Evolutionary conservation across 2,113 vertebrate species (phyloP), one percentile per base, ranked within the genome.

Genomic region (Peromyscus polionotus): DNA sequence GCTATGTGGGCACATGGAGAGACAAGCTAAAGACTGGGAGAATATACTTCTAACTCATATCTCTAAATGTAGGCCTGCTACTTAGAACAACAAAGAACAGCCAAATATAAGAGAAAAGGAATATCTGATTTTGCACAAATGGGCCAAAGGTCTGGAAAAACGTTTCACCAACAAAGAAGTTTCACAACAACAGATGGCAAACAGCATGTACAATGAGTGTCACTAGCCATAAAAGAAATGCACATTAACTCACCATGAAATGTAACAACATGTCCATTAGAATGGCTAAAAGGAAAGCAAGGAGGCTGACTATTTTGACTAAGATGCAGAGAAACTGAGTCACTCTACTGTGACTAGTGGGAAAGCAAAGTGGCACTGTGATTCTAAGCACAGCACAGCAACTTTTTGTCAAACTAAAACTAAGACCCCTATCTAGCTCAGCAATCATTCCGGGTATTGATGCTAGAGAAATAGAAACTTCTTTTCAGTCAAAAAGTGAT

Each of bases 41-140:
- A 89, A 93, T 83, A 68, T 65, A 96, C 76, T 73, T 92, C 17
- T 17, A 95, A 95, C 36, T 24, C 19, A 85, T n/a, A 75, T 88
- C 75, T 84, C 20, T 45, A 93, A 59, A 59, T 39, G 88, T 4
- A 94, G 36, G 39, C 68, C 42, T 80, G 57, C 61, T 79, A 94
- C 13, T 26, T 57, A 90, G 33, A 89, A 65, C 59, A 83, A 92
- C 31, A 90, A 90, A 91, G 31, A 91, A 67, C 22, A n/a, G n/a
- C 80, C 59, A 70, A 39, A 81, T 20, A 94, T n/a, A 63, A 94
- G 36, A 83, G 14, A 59, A 24, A 73, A 79, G 91, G 73, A 67
- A 19, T 59, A 65, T 67, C 10, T 8, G 88, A 73, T 81, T 84
- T 84, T 61, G 3, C 72, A 77, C 48, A 93, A 95, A 92, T 73